Evolutionary conservation across 2,113 vertebrate genomes (phyloP).

Genomic region (Syngnathus floridae): DNA sequence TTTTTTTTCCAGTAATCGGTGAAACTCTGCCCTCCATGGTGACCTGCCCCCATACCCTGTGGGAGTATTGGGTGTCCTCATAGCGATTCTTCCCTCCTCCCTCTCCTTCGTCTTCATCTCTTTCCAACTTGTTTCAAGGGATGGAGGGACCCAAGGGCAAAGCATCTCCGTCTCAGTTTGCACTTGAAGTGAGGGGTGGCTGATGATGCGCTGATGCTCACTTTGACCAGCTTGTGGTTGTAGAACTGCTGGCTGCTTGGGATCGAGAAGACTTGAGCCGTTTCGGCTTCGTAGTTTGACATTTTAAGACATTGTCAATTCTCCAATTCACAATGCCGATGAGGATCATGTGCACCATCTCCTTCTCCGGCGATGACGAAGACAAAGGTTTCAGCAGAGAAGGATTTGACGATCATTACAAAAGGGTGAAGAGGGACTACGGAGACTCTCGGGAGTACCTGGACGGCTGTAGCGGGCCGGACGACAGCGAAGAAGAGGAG

Average conservation of each 20-base stretch:
- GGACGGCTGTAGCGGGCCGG: conserved; percentile 56
- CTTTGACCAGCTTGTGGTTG: not conserved
- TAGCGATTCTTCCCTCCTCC: conserved; percentile 40
- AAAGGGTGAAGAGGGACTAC: conserved; percentile 51
- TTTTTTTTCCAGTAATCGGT: conserved; percentile 56
- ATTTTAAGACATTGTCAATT: not conserved
- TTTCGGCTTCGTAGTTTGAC: not conserved
- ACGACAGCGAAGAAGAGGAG: conserved; percentile 53
- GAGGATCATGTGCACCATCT: conserved; percentile 91
- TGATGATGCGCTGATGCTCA: not conserved
- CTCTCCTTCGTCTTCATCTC: conserved; percentile 19
- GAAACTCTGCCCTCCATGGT: conserved; percentile 50
- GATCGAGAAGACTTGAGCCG: not conserved
- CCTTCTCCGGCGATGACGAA: conserved; percentile 81
- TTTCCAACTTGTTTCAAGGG: conserved; percentile 38
- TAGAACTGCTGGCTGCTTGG: not conserved
- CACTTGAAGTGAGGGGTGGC: conserved; percentile 10
- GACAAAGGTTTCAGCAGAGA: conserved; percentile 37
- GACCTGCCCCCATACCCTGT: conserved; percentile 52
- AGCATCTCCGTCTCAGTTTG: conserved; percentile 10
- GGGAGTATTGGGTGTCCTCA: conserved; percentile 61
- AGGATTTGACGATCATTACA: conserved; percentile 68
- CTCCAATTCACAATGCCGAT: conserved; percentile 76
- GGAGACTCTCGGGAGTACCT: conserved; percentile 50
- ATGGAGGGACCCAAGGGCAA: conserved; percentile 46